Base-by-base conservation (phyloP, 2,797 vertebrate genomes). In the Epinephelus coioides region DNA sequence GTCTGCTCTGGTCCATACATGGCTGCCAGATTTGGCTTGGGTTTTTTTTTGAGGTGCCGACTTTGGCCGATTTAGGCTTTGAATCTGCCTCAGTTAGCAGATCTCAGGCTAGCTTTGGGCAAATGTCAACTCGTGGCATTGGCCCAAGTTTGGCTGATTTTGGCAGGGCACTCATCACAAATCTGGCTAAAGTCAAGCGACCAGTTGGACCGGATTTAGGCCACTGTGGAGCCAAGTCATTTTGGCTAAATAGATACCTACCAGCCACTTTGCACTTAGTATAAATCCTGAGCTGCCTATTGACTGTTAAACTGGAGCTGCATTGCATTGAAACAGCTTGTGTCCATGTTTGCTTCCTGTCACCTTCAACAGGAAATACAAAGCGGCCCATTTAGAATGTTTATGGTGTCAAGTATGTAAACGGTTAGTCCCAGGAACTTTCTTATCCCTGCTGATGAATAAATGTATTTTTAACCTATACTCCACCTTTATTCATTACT, bases 201-300 rank as follows among this genome's bases (percentile, higher is more conserved):
- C 77, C 51, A 63, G 70, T 82, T 71, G 63, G 67, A 61, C 60
- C 11, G 17, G 75, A 90, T 86, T 83, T 78, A 79, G 76, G 81
- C 67, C 76, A 77, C 69, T 18, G 49, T 56, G 73, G 69, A 79
- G 72, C 73, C 75, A 43, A 62, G 68, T 44, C 54, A 50, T 78
- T 73, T 62, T 61, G 72, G 64, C 47, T 53, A 43, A 63, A 76
- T 30, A 34, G 15, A 54, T 14, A 74, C 43, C 60, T 46, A 57
- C 21, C 21, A 51, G 5, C 21, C 19, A 38, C 34, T 65, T 43
- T 66, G 40, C 25, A 67, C 18, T 66, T 21, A 13, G 47, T 38
- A 54, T 60, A 53, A 12, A 69, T 27, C 18, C 2, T 64, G 44
- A 54, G 10, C 23, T 78, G 23, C 44, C 4, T 25, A 23, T 43